phyloP scores from a whole-genome alignment of 2,797 vertebrate genomes.

The Gymnocypris eckloni region DNA sequence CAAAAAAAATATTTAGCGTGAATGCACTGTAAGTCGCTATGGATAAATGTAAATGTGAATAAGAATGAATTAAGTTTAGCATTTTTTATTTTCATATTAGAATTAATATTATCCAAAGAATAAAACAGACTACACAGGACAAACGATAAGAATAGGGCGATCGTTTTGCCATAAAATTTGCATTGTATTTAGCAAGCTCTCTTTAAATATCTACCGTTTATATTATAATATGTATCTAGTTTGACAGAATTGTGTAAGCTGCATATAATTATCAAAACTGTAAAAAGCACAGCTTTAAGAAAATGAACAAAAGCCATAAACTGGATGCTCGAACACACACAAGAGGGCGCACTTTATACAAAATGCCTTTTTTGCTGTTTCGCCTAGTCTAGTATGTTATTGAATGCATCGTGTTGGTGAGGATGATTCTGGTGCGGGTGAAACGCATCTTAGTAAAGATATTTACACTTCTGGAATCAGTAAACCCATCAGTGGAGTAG shows the following conservation, averaged over 20 bases:
- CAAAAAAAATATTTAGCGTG: too few species aligned
- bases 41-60: too few species aligned
- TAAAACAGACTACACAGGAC: neutral
- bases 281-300: neutral
- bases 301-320: neutral
- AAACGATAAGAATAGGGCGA: neutral
- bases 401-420: neutral
- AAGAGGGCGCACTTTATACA: slow-evolving; percentile 64
- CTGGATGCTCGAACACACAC: slow-evolving; percentile 53
- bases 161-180: neutral
- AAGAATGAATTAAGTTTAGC: neutral
- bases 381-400: neutral
- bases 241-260: neutral
- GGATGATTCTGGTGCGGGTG: neutral
- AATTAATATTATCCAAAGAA: neutral
- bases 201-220: neutral
- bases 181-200: slow-evolving; percentile 13
- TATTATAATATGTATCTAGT: neutral
- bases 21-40: too few species aligned
- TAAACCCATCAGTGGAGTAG: neutral
- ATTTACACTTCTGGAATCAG: neutral
- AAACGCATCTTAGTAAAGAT: neutral
- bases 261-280: neutral
- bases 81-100: neutral
- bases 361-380: neutral